These are phyloP conservation scores for Lemur catta DNA, from an alignment of 2,797 vertebrate species.

Conservation along the genomic window DNA sequence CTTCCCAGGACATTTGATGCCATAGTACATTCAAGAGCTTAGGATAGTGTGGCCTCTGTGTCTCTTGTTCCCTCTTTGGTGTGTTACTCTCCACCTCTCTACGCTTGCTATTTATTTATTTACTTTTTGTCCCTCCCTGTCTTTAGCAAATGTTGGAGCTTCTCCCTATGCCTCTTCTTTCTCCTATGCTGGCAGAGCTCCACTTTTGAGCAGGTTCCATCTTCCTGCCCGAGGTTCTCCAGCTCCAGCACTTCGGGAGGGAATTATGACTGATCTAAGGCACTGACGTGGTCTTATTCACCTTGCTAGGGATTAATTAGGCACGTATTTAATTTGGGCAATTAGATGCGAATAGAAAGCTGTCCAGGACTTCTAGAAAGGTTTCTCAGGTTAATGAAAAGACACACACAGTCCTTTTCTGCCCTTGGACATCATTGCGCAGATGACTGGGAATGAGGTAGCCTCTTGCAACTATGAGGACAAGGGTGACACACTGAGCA, in stretches of 20 bases:
- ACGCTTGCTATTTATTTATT: not conserved
- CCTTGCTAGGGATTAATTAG: not conserved
- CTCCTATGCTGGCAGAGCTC: not conserved
- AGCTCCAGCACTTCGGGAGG: not conserved
- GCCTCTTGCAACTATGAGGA: not conserved
- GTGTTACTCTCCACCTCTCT: not conserved
- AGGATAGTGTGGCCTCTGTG: not conserved
- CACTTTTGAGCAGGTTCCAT: not conserved
- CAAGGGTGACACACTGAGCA: not conserved
- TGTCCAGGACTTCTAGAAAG: not conserved
- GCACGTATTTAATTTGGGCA: not conserved
- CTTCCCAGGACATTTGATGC: not conserved
- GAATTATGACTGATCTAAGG: not conserved
- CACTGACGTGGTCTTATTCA: not conserved
- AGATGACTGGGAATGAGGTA: not conserved
- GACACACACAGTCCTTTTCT: not conserved
- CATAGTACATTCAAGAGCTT: not conserved
- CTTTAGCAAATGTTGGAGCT: not conserved
- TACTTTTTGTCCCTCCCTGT: not conserved
- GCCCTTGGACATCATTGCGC: not conserved
- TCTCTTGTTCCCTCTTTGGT: not conserved
- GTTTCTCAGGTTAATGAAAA: constrained; percentile 24
- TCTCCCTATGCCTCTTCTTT: not conserved
- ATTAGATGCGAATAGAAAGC: not conserved
- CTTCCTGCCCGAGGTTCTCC: not conserved